Evolutionary conservation across 2,797 vertebrate genomes (phyloP), one percentile per base, ranked within the genome.

Genomic region (Notolabrus celidotus): DNA sequence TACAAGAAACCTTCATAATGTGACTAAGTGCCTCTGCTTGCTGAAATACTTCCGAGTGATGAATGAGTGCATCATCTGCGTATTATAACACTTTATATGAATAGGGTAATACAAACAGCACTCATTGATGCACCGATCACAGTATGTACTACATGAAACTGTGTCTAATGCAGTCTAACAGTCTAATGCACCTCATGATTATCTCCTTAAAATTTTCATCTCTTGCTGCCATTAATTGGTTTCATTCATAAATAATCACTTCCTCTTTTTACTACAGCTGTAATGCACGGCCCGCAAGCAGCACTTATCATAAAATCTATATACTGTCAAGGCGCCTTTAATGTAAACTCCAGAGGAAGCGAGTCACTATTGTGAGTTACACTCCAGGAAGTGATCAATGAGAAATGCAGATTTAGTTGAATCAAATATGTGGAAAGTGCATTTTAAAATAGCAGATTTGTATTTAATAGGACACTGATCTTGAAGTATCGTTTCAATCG

Each of bases 171-270:
- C 39, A 11, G 46, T 57, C 68, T 79, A 84, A 85, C 39, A 11
- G 46, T 57, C 66, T 80, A 84, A 85, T 88, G 67, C 53, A 67
- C 65, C 54, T 10, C 67, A 55, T 54, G 57, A 55, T 51, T 71
- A 23, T 62, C 56, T 58, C 17, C 8, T 34, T 67, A 51, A 59
- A 80, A 57, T 65, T 58, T 84, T 72, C 84, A 74, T 79, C 62
- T 58, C 70, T 79, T 67, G 51, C 19, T 60, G 43, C 56, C 76
- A 74, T 83, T 83, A 79, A 78, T 69, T 41, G 1, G 38, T 72
- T 85, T 84, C 84, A 89, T 91, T 89, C 85, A 90, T 90, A 89
- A 90, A 89, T 89, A 89, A 91, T 87, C 66, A 88, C 84, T 90
- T 92, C 86, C 87, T 80, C 74, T 56, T 55, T 81, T 82, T 77